Evolutionary conservation across 2,797 vertebrate species (phyloP), one percentile per base, ranked within the genome.

Genomic region (Onychomys torridus): DNA sequence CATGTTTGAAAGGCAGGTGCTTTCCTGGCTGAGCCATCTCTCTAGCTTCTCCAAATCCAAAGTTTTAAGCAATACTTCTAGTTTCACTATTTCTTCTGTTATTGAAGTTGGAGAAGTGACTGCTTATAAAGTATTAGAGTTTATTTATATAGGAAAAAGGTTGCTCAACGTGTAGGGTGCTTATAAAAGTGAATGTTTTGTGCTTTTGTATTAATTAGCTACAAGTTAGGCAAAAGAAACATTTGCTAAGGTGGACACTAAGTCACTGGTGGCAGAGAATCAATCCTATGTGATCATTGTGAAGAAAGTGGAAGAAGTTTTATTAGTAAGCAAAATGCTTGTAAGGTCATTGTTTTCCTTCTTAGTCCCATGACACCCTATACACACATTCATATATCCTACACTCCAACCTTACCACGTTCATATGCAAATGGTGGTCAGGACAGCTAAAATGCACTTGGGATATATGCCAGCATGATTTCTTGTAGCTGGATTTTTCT

Each of bases 251-350:
- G 67, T 82, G 61, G 96, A 89, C 86, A 37, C 79, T 93, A 91
- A 95, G 83, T 93, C 69, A 87, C 55, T 34, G 5, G 14, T 89
- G 40, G n/a, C 84, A 93, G 83, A 95, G 43, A 94, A 90, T 95
- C 93, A 94, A 69, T 88, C 59, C 34, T 65, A 29, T 94, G 82
- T 81, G 82, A 89, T 75, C 52, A 11, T 89, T 82, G 6, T 92
- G 21, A 37, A 94, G 79, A 90, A 94, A 93, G 32, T 92, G 37
- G 55, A 34, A 55, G 69, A 8, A 84, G 6, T 73, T 97, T 93
- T 92, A 88, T 85, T 95, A 79, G 65, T 90, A 96, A 96, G 29
- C n/a, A 96, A 79, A n/a, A 93, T 95, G n/a, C 14, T 61, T 96
- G 5, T 65, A 89, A 89, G 49, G 37, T 81, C 55, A 78, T 87